Evolutionary conservation across 1,140 invertebrate species (phyloP), one percentile per base, ranked within the genome.

Genomic region (Drosophila auraria): DNA sequence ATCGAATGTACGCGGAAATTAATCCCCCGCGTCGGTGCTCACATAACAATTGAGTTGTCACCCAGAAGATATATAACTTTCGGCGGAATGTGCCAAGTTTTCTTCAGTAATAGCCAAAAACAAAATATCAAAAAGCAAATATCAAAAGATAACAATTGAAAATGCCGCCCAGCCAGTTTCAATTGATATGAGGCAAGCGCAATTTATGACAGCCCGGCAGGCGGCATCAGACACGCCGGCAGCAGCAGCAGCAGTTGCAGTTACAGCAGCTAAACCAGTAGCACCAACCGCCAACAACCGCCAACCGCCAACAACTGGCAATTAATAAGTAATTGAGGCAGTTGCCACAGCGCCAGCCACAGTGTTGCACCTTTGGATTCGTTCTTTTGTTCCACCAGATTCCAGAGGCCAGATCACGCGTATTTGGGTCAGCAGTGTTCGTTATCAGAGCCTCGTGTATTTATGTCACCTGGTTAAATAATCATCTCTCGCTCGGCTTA

Each of bases 381-480:
- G 74, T 82, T 78, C 81, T 84, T 79, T 87, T 78, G 76, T 80
- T 71, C 30, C 27, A 8, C 42, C 47, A 45, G 49, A 54, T 50
- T 59, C 33, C 33, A 45, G 38, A 54, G 50, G 25, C 20, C 33
- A 36, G 50, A 57, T 58, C 30, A 45, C 60, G 77, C 84, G 68
- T 74, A 83, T 81, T 72, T 71, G 79, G 83, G 83, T 89, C 73
- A 87, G 64, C 53, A 57, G 36, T n/a, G 40, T 72, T 76, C 65
- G 69, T 50, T 79, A 63, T 73, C 79, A 61, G 59, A 51, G 17
- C 59, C 40, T 33, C 40, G 56, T 51, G 66, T 69, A 82, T 90
- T 90, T 90, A 86, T 90, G 79, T 91, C 86, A 86, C 79, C 81
- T 65, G 79, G 86, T 90, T 90, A 90, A 90, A 86, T 90, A 90